Evolutionary conservation across 2,888 invertebrate species (phyloP), one percentile per base, ranked within the genome.

Genomic region (Sphaerophoria rueppellii): DNA sequence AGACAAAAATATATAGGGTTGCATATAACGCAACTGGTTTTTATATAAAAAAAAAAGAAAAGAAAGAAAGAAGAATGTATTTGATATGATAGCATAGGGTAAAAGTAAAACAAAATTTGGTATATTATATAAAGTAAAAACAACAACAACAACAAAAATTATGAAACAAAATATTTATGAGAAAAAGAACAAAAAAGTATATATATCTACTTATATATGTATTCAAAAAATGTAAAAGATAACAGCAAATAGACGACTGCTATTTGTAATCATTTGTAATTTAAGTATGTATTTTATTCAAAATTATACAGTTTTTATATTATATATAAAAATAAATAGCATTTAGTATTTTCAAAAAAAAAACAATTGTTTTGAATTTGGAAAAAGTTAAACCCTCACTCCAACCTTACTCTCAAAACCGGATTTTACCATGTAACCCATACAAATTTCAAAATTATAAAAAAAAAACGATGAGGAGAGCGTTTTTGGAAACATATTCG

Each of bases 271-370:
- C 75, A 75, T 76, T 80, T 65, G 67, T 86, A 86, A 63, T 57
- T 40, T 81, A 77, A 76, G 57, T 77, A 86, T 60, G 77, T 81
- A 86, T 81, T 86, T 86, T 73, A 82, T 82, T 87, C 77, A 82
- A 80, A 82, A 82, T 83, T 87, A 87, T 87, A 87, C 87, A 86
- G 82, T 87, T 87, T 87, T 87, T 87, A 87, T 86, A 87, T 87
- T 85, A 83, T 85, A 87, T 87, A 83, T 82, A 87, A 87, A 82
- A 85, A 78, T 58, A 82, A 83, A 86, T 70, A 76, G 67, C 76
- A 76, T 79, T 75, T 75, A 79, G 78, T 82, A 79, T 82, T 82
- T 82, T 74, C 46, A 67, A 78, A 73, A 65, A 34, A 7, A 67
- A 78, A 73, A 65, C 16, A 7, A 58, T 16, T 65, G 2, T 14